Conservation (phyloP, 2,888 invertebrate species). For the Seladonia tumulorum region DNA sequence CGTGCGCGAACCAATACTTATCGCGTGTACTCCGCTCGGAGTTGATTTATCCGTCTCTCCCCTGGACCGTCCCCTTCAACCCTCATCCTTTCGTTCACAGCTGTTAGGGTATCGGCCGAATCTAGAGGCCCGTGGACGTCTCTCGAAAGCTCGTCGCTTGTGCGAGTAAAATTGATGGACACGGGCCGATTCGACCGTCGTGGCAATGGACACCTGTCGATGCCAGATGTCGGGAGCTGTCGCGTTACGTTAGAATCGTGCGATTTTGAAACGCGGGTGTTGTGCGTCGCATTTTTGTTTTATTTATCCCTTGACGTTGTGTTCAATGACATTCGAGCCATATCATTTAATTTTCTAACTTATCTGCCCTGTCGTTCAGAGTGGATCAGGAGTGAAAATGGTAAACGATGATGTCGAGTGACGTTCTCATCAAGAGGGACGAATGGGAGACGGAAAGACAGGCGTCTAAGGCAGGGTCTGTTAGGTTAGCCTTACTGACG, state of each 20-base stretch:
- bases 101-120: not conserved
- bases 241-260: constrained; percentile 4
- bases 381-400: not conserved
- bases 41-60: not conserved
- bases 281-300: not conserved
- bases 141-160: constrained; percentile 9
- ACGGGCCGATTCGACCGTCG: not conserved
- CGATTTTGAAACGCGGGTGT: not conserved
- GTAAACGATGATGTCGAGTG: not conserved
- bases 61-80: not conserved
- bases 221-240: constrained; percentile 11
- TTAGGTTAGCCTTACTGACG: constrained; percentile 9
- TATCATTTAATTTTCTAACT: not conserved
- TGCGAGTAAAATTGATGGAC: not conserved
- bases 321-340: not conserved
- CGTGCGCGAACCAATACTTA: not conserved
- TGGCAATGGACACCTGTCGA: constrained; percentile 26
- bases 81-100: not conserved
- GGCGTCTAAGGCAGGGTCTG: constrained; percentile 13
- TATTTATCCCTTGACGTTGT: not conserved
- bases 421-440: too few relatives aligned
- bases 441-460: too few relatives aligned
- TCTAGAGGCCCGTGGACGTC: not conserved
- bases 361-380: not conserved
- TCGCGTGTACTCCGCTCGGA: not conserved